Conservation (phyloP, 2,888 invertebrate genomes). For the Bibio marci region DNA sequence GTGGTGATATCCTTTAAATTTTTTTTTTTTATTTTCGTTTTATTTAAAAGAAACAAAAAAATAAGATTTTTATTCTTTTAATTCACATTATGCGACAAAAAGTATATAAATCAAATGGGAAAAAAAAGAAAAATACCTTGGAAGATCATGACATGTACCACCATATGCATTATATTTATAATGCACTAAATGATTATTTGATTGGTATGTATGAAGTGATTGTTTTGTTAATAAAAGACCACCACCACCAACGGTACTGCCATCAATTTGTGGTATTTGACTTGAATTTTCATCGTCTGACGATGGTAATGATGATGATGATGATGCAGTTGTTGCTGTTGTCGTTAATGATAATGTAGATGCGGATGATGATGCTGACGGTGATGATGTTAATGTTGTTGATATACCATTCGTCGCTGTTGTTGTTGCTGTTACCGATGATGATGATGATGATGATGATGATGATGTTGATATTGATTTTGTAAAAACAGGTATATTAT, state of each 20-base stretch:
- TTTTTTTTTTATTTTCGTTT: neutral
- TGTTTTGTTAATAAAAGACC: conserved; percentile 41
- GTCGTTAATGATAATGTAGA: conserved; percentile 6
- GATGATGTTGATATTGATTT: conserved; percentile 12
- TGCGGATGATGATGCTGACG: neutral
- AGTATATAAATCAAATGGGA: too few species aligned
- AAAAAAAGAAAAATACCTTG: too few species aligned
- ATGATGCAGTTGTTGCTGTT: conserved; percentile 13
- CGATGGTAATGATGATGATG: neutral
- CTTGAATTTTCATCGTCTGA: neutral
- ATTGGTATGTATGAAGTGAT: conserved; percentile 55
- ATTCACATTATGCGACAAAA: too few species aligned
- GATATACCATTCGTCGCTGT: neutral
- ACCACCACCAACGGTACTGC: conserved; percentile 7
- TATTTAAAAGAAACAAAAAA: conserved; percentile 3
- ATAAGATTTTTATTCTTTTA: conserved; percentile 3
- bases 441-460: conserved; percentile 1
- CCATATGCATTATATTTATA: conserved; percentile 84
- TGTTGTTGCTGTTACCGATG: neutral
- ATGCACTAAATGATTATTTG: conserved; percentile 77
- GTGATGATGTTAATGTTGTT: neutral
- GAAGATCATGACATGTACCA: conserved; percentile 71
- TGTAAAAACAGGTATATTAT: conserved; percentile 24
- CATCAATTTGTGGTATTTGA: neutral
- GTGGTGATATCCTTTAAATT: conserved; percentile 26